Base-by-base conservation (phyloP, 2,113 vertebrate genomes). In the Ochotona princeps region DNA sequence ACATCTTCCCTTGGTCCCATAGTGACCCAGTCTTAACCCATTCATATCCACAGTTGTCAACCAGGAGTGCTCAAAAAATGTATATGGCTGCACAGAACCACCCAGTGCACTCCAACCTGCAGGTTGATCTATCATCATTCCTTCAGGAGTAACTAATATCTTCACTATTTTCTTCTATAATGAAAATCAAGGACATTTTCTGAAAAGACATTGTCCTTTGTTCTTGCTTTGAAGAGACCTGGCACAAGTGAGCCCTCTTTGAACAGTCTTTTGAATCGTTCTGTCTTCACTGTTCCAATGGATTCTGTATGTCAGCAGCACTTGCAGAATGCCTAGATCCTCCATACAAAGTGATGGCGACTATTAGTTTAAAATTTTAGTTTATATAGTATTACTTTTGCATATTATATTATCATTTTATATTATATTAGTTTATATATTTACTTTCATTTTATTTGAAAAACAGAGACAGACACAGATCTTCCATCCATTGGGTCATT, bases 141-240 rank as follows among this genome's bases (percentile, higher is more conserved):
- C 3, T 91, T 61, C n/a, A 14, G 57, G 25, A 82, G 74, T 51
- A 83, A 80, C 35, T 60, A 74, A 54, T 44, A 70, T 75, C 57
- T 15, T 12, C 9, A 9, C 61, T 86, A 49, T 69, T 85, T 38
- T 74, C 78, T 95, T 91, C 80, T n/a, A 66, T 35, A 85, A 8
- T 93, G 38, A 91, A 89, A 94, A 93, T n/a, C 12, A 75, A 92
- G 15, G 18, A 66, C 4, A 81, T 18, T 79, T 89, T 87, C 76
- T 73, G 67, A 20, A 70, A 47, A 66, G 74, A 2, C 23, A 51
- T 76, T 94, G 66, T 85, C 13, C 26, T 91, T 92, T 54, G 23
- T 8, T 87, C 93, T 94, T 87, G 13, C 90, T 90, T 83, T 82
- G 57, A 70, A 87, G 44, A 72, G 12, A 13, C 51, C 32, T 60